These are phyloP conservation scores for Peromyscus polionotus DNA, from an alignment of 2,113 vertebrate genomes.

Conservation along the genomic window DNA sequence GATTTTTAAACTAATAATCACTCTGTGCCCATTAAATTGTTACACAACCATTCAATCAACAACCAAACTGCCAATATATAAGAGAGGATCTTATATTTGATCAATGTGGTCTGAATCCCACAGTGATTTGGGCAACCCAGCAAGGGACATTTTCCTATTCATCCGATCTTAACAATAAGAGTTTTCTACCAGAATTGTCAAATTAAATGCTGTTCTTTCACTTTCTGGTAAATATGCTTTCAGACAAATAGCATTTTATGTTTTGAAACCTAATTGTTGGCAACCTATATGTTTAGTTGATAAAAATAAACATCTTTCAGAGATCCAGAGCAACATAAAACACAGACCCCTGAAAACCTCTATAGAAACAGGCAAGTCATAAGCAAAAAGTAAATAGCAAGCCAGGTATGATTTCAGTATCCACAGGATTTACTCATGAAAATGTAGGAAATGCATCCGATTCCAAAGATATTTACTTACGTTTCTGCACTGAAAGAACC, in stretches of 20 bases:
- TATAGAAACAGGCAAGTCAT: not conserved
- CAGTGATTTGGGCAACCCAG: not conserved
- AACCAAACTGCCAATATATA: conserved; percentile 2
- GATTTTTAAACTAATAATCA: not conserved
- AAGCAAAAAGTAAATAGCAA: conserved; percentile 49
- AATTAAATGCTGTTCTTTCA: conserved; percentile 60
- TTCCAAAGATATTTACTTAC: conserved; percentile 14
- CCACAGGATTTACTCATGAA: conserved; percentile 52
- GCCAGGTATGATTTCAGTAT: not conserved
- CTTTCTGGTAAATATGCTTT: conserved; percentile 52
- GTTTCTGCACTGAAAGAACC: not conserved
- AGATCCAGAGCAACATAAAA: conserved; percentile 16
- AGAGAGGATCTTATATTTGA: conserved; percentile 5
- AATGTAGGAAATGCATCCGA: conserved; percentile 33
- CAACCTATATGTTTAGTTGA: conserved; percentile 6
- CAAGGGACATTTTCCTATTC: not conserved
- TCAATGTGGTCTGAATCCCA: not conserved
- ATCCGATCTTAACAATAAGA: not conserved
- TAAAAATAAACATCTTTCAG: conserved; percentile 44
- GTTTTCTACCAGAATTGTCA: not conserved
- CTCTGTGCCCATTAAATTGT: not conserved
- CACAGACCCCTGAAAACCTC: not conserved
- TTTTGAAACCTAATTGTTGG: conserved; percentile 45
- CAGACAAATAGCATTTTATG: conserved; percentile 25
- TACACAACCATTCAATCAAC: not conserved